Evolutionary conservation across 2,888 invertebrate species (phyloP).

Genomic region (Synanthedon formicaeformis): DNA sequence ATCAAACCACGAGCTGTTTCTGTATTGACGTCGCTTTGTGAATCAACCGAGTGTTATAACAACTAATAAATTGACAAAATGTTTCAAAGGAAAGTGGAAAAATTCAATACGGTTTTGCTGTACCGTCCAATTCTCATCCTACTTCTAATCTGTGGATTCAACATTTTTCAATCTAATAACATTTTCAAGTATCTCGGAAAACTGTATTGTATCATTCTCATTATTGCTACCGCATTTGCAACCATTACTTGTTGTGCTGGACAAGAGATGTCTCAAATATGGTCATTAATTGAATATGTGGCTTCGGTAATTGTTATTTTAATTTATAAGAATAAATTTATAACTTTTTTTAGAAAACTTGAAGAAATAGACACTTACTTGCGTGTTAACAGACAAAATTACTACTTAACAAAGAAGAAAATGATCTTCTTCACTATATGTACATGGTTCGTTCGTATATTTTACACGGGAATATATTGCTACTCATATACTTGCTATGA

Average conservation of each 20-base stretch:
- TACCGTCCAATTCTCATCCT: conserved; percentile 29
- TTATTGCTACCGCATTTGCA: conserved; percentile 19
- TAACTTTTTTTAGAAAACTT: conserved; percentile 25
- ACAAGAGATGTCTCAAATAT: conserved; percentile 24
- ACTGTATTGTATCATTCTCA: conserved; percentile 28
- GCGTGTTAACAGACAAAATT: conserved; percentile 28
- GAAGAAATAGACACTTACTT: conserved; percentile 31
- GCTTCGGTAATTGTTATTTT: conserved; percentile 27
- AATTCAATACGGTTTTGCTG: conserved; percentile 14
- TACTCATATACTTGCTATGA: conserved; percentile 21
- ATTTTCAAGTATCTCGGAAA: conserved; percentile 15
- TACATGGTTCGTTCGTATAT: conserved; percentile 29
- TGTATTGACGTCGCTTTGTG: conserved; percentile 25
- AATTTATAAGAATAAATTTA: conserved; percentile 26
- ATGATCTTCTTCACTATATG: conserved; percentile 18
- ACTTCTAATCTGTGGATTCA: conserved; percentile 40
- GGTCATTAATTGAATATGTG: conserved; percentile 41
- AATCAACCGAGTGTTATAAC: background rate
- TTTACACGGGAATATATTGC: conserved; percentile 32
- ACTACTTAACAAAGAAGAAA: conserved; percentile 18
- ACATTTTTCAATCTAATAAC: conserved; percentile 28
- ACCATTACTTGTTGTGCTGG: conserved; percentile 28
- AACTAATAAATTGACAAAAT: conserved; percentile 12
- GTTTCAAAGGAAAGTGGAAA: conserved; percentile 10
- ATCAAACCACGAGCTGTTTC: conserved; percentile 23